Evolutionary conservation across 2,113 vertebrate genomes (phyloP).

Genomic region (Amia ocellicauda): DNA sequence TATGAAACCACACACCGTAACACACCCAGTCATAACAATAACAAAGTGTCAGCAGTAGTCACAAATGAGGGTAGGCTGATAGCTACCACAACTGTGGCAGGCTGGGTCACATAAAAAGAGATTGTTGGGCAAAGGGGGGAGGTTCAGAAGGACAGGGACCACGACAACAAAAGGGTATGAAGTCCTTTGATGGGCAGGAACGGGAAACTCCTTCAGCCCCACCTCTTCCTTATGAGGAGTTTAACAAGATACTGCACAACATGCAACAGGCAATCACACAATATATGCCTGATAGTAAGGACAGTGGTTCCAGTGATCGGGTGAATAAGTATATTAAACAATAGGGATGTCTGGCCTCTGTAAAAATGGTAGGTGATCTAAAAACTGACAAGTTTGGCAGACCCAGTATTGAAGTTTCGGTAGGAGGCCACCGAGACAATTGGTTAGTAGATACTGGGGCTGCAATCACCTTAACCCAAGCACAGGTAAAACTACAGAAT

Average conservation of each 20-base stretch:
- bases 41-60: neutral
- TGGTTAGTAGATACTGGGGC: neutral
- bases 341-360: conserved; percentile 1
- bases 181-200: too few relatives aligned
- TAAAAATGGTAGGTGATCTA: neutral
- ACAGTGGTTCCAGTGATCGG: too few relatives aligned
- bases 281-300: too few relatives aligned
- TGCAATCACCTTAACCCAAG: neutral
- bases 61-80: neutral
- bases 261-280: too few relatives aligned
- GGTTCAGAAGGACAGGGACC: too few relatives aligned
- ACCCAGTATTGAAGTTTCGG: neutral
- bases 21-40: neutral
- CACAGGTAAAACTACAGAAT: neutral
- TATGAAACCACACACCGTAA: conserved; percentile 1
- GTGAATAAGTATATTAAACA: neutral
- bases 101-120: neutral
- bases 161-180: too few relatives aligned
- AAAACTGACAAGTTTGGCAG: neutral
- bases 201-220: too few relatives aligned
- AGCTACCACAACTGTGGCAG: too few relatives aligned
- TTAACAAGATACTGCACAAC: too few relatives aligned
- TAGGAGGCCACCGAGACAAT: neutral
- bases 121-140: neutral
- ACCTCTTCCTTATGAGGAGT: too few relatives aligned